Evolutionary conservation across 1,140 invertebrate genomes (phyloP), one percentile per base, ranked within the genome.

Genomic region (Ceratosolen solmsi): DNA sequence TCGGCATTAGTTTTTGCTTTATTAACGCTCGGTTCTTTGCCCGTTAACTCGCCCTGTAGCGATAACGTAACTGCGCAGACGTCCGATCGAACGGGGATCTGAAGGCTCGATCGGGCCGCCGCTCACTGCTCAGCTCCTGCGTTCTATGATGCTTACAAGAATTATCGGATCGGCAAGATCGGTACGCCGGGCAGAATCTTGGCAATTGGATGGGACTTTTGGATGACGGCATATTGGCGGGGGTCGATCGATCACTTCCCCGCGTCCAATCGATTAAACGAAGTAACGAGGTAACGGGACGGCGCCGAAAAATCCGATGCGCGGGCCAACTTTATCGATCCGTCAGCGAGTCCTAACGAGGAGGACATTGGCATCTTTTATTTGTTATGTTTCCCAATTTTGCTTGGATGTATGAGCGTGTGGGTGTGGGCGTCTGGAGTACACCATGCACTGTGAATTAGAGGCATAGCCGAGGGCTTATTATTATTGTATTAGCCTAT

Each of bases 371-470:
- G 65, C 63, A 81, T 51, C 78, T 76, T 76, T 85, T 85, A 86
- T 87, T n/a, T n/a, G n/a, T n/a, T n/a, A n/a, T 86, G 85, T 86
- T 85, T 86, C 83, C 80, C 83, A 82, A 58, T 63, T 49, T n/a
- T n/a, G n/a, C n/a, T n/a, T n/a, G 36, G 13, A 46, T n/a, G 33
- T 20, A 15, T 2, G 54, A 75, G 73, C 25, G 73, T 49, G n/a
- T 5, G 22, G 30, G 15, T 33, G 36, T 25, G 7, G 13, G 17
- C 30, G 27, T 54, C 72, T 74, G 49, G 72, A 74, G 72, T 51
- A 51, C n/a, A 25, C 38, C 41, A 0, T 22, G 22, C 68, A 17
- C 38, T 20, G 72, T 4, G 49, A 75, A 76, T 33, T 71, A 70
- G 77, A 63, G 77, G 46, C 20, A 15, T n/a, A 30, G 9, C 3